Conservation (phyloP, 2,113 vertebrate genomes). For the Clarias gariepinus region DNA sequence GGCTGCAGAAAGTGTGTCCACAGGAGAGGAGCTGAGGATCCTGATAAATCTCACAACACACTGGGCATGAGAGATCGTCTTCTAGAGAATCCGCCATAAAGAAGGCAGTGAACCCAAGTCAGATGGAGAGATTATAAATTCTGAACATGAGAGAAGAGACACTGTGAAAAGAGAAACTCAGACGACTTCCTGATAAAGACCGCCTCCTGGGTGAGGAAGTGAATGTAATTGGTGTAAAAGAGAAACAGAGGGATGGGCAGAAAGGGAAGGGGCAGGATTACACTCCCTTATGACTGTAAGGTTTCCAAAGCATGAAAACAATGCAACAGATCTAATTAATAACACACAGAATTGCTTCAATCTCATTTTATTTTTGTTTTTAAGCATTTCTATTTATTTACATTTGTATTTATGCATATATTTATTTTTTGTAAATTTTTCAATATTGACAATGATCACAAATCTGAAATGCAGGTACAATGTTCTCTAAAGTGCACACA, state of each 20-base stretch:
- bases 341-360: background rate
- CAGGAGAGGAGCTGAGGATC: constrained; percentile 36
- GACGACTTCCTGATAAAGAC: background rate
- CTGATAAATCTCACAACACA: constrained; percentile 32
- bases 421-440: background rate
- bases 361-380: background rate
- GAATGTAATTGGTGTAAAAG: background rate
- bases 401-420: background rate
- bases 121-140: background rate
- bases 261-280: background rate
- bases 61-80: constrained; percentile 31
- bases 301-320: background rate
- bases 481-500: too few relatives aligned
- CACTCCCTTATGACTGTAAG: background rate
- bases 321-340: background rate
- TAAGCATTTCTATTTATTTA: background rate
- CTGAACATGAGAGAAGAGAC: too few relatives aligned
- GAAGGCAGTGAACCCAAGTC: background rate
- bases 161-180: background rate
- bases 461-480: too few relatives aligned
- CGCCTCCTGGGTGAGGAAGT: background rate
- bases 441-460: background rate
- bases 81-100: constrained; percentile 27
- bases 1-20: constrained; percentile 33
- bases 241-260: background rate